Evolutionary conservation across 1,140 invertebrate genomes (phyloP).

Genomic region (Helicorthomorpha holstii): DNA sequence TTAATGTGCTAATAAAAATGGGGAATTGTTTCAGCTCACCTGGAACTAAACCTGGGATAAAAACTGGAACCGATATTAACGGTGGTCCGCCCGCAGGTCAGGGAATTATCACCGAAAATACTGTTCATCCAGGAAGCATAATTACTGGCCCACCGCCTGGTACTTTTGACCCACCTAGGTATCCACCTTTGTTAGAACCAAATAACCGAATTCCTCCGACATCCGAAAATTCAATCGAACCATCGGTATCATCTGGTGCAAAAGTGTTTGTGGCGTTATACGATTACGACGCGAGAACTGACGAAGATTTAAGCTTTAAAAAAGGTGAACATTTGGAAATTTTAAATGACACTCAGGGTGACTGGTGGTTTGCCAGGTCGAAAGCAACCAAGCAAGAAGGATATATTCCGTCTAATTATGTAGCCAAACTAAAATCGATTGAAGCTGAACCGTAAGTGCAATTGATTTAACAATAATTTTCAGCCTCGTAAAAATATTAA

Average conservation of each 20-base stretch:
- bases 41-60: too few species aligned
- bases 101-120: not conserved
- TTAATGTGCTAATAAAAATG: too few species aligned
- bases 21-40: too few species aligned
- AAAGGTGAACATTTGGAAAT: constrained; percentile 98
- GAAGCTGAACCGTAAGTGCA: constrained; percentile 95
- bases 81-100: not conserved
- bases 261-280: constrained; percentile 90
- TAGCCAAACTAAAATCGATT: constrained; percentile 95
- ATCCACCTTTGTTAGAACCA: too few species aligned
- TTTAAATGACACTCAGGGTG: constrained; percentile 92
- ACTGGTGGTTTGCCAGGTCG: constrained; percentile 97
- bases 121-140: not conserved
- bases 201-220: not conserved
- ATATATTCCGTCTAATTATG: constrained; percentile 99
- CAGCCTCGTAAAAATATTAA: not conserved
- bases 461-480: not conserved
- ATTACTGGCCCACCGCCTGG: not conserved
- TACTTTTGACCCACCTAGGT: not conserved
- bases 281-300: constrained; percentile 96
- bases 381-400: constrained; percentile 88
- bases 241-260: constrained; percentile 7
- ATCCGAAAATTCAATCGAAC: not conserved
- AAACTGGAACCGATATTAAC: too few species aligned
- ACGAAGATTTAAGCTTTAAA: constrained; percentile 94